Evolutionary conservation across 2,113 vertebrate species (phyloP), one percentile per base, ranked within the genome.

Genomic region (Empidonax alnorum): DNA sequence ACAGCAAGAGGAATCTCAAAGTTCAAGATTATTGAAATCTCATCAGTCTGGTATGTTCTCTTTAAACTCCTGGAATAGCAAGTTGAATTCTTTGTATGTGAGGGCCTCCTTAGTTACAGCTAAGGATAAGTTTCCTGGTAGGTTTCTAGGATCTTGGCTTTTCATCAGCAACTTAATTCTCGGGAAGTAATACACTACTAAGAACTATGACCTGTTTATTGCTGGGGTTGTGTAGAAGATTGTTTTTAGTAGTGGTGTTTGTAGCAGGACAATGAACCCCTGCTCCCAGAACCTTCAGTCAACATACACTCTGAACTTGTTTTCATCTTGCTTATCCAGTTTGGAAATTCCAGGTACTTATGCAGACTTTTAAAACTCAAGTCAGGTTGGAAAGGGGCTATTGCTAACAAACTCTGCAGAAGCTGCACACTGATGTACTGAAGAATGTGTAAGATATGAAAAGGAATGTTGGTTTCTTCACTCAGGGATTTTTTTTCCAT

Each of bases 1-100:
- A 52, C 84, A 56, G 72, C 77, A 74, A 74, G 87, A 93, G 58
- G 74, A 81, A 49, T 84, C 86, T 77, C 69, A 41, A 55, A 90
- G 76, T 78, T 92, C 52, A 84, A 63, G 90, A 63, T 63, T 89
- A 62, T 81, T 62, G 90, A n/a, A 84, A 78, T 90, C 91, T 93
- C 90, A 90, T 93, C 95, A 23, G 80, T 85, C 87, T 94, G 94
- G 84, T 97, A 96, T 91, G 94, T 28, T 39, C 81, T 78, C 56
- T 92, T n/a, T 62, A 56, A 50, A 22, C 84, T 87, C 65, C 73
- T 95, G 73, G 83, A 94, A 84, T 69, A 92, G 63, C 49, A 72
- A 85, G 47, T n/a, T 62, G 76, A 85, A 75, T 76, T 89, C 72
- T 81, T 83, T 93, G 30, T 88, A 3, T 63, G 19, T 2, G 3